phyloP scores from a whole-genome alignment of 2,113 vertebrate species.

The Pseudonaja textilis region DNA sequence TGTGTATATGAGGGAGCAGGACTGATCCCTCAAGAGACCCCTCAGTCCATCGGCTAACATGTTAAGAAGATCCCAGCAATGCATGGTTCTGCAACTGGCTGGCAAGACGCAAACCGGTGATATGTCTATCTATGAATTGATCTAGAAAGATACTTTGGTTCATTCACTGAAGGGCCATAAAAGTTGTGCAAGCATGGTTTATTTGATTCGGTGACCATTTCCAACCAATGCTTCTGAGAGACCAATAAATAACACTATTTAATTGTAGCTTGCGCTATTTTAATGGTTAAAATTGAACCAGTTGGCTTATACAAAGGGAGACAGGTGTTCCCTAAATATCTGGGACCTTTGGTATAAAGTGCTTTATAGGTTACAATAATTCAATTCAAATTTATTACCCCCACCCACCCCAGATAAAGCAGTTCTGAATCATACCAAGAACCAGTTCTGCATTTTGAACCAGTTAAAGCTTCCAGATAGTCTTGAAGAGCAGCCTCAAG shows the following conservation, averaged over 20 bases:
- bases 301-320: not conserved
- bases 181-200: not conserved
- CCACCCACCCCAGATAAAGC: not conserved
- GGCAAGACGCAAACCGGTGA: not conserved
- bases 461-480: not conserved
- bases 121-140: not conserved
- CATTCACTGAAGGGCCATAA: not conserved
- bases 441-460: not conserved
- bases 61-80: not conserved
- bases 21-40: not conserved
- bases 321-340: not conserved
- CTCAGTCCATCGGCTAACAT: not conserved
- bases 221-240: not conserved
- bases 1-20: not conserved
- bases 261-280: not conserved
- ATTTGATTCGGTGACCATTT: not conserved
- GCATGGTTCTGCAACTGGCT: too few species aligned
- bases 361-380: too few species aligned
- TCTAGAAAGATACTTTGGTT: not conserved
- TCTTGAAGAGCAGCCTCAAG: not conserved
- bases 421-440: not conserved
- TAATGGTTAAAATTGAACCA: not conserved
- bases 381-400: too few species aligned
- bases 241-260: not conserved
- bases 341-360: too few species aligned